phyloP scores from a whole-genome alignment of 2,113 vertebrate genomes.

The Trachemys scripta region DNA sequence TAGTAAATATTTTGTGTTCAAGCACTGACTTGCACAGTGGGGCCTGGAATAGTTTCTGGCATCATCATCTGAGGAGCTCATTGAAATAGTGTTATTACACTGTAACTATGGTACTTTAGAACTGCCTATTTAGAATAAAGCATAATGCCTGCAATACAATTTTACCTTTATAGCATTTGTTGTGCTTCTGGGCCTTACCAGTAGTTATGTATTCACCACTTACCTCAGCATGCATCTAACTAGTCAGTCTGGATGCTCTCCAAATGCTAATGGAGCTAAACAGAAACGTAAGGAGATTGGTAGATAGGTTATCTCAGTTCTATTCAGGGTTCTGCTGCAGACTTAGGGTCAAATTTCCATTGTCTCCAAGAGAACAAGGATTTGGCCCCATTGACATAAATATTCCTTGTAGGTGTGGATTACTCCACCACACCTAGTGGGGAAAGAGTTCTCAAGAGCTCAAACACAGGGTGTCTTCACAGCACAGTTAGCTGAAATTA shows the following conservation, averaged over 20 bases:
- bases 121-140: background rate
- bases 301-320: too few species aligned
- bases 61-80: background rate
- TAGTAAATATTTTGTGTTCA: background rate
- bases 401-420: background rate
- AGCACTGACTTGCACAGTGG: background rate
- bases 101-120: background rate
- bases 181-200: background rate
- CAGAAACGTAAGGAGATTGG: background rate
- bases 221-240: background rate
- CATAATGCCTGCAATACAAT: background rate
- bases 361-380: background rate
- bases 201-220: background rate
- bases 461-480: background rate
- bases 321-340: background rate
- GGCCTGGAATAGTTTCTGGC: background rate
- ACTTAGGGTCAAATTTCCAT: background rate
- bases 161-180: background rate
- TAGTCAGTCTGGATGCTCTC: background rate
- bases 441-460: background rate
- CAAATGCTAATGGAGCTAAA: background rate
- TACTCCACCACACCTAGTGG: background rate
- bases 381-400: background rate
- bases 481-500: background rate
- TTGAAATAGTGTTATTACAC: background rate